Base-by-base conservation (phyloP, 2,113 vertebrate genomes). In the Hylia prasina region DNA sequence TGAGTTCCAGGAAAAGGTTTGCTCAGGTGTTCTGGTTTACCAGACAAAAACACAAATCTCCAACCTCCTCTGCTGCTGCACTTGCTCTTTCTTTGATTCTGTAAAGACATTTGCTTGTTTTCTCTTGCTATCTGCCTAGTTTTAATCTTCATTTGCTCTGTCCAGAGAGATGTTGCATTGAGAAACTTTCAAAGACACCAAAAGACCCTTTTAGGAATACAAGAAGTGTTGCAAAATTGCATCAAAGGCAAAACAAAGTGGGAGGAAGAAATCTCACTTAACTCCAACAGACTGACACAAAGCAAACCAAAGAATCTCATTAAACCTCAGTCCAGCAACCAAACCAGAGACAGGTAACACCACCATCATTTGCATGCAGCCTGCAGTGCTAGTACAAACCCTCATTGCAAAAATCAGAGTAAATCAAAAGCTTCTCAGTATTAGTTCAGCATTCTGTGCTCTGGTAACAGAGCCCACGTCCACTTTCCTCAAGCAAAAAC, bases 161-260 rank as follows among this genome's bases (percentile, higher is more conserved):
- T 27, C 56, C 63, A 54, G 60, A 78, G 37, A 92, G 77, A 92
- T 6, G 6, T 35, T 28, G 42, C 40, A 25, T 10, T 24, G 28
- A 63, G 60, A 75, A 91, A 82, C 89, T 76, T 79, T 71, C 89
- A 75, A 87, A 94, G 69, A 53, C 33, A 51, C 69, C 47, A 60
- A 54, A 88, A 78, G 60, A 47, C 42, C 47, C 77, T 97, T 97
- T 89, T 20, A 91, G 45, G 75, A 79, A 73, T n/a, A 93, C 84
- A 69, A 72, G 63, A 15, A 78, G 35, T 28, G 39, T 40, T 82
- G 87, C 53, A 61, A 75, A 95, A 95, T 61, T 48, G 48, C 84
- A 84, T 80, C 89, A 94, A 91, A 93, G 66, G 42, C 66, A 73
- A 87, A 94, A 72, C 25, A 65, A 91, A 93, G 79, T 4, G 19